These are phyloP conservation scores for Pristionchus japonicus DNA, from an alignment of 2,888 invertebrate genomes.

Conservation along the genomic window DNA sequence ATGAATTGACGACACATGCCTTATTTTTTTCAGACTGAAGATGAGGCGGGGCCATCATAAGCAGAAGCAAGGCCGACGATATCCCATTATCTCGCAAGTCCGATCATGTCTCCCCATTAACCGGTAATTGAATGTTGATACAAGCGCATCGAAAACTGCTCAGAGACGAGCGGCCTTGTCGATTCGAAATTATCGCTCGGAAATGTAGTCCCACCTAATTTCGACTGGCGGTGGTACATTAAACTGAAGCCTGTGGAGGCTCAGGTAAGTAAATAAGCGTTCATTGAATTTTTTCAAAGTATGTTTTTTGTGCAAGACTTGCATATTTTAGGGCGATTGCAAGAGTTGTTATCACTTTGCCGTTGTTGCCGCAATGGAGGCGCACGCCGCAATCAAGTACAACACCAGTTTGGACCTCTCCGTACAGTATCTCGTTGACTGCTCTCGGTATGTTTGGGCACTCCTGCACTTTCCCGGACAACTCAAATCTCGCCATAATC, in stretches of 20 bases:
- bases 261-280: no score
- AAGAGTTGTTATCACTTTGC: neutral
- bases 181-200: no score
- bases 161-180: neutral
- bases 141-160: neutral
- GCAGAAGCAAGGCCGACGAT: no score
- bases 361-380: neutral
- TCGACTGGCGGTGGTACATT: neutral
- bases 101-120: no score
- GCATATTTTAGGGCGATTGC: neutral
- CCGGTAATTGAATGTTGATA: no score
- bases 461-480: no score
- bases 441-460: neutral
- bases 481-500: no score
- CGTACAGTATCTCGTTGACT: neutral
- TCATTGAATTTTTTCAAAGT: neutral
- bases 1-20: no score
- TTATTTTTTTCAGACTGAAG: no score
- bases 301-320: no score
- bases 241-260: neutral
- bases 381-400: neutral
- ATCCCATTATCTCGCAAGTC: no score
- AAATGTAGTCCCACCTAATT: neutral
- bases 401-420: neutral
- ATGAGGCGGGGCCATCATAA: no score